phyloP scores from a whole-genome alignment of 2,888 invertebrate genomes.

The Rotaria macrura region DNA sequence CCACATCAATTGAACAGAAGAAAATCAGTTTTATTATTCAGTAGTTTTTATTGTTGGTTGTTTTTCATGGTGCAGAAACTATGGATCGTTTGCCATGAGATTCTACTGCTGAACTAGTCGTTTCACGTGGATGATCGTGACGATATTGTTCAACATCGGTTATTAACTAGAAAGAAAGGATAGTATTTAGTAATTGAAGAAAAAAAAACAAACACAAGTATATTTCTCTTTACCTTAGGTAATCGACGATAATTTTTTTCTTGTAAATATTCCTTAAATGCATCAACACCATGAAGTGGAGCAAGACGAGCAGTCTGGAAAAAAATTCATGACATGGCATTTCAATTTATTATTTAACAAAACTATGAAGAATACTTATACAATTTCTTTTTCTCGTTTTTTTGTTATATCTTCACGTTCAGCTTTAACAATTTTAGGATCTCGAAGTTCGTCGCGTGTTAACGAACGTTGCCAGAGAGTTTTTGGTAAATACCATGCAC shows the following conservation, averaged over 20 bases:
- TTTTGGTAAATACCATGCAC: constrained; percentile 48
- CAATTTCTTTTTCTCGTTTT: constrained; percentile 44
- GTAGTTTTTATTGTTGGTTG: too few species aligned
- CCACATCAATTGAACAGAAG: too few species aligned
- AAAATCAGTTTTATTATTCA: too few species aligned
- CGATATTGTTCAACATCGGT: neutral
- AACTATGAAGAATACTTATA: constrained; percentile 32
- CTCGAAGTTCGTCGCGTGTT: constrained; percentile 41
- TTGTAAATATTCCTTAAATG: neutral
- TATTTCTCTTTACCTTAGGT: neutral
- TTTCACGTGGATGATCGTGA: neutral
- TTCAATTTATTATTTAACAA: neutral
- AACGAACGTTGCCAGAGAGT: constrained; percentile 45
- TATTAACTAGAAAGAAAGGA: neutral
- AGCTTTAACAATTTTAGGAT: constrained; percentile 46
- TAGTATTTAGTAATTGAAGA: neutral
- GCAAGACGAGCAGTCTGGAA: neutral
- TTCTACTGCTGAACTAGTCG: neutral
- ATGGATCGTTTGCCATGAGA: neutral
- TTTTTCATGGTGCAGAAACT: neutral
- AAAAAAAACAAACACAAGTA: too few species aligned
- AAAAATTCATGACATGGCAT: neutral
- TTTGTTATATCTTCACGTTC: constrained; percentile 46
- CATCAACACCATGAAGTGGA: neutral
- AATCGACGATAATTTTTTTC: neutral